Percentiles rank a stretch among this genome's conserved stretches.
phyloP scores from a whole-genome alignment of 2,888 invertebrate genomes.

The Trissolcus japonicus region DNA sequence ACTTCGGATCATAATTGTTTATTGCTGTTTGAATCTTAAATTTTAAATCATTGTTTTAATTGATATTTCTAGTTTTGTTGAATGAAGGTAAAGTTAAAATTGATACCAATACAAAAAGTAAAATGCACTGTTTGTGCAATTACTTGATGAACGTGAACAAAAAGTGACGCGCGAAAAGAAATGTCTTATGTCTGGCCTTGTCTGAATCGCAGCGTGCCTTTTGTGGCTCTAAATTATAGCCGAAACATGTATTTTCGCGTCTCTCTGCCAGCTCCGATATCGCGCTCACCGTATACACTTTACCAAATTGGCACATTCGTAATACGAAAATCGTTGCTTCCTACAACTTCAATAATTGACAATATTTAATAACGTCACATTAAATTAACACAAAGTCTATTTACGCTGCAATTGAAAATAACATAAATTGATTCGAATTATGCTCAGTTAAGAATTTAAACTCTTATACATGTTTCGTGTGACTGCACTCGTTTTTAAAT shows the following conservation, averaged over 20 bases:
- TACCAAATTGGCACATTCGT: conserved; percentile 41
- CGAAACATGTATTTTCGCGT: neutral
- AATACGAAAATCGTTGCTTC: conserved; percentile 48
- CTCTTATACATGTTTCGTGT: no score
- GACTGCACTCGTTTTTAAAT: conserved; percentile 1
- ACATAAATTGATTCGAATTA: conserved; percentile 42
- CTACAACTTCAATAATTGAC: conserved; percentile 42
- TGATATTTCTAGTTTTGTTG: neutral
- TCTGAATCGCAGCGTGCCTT: neutral
- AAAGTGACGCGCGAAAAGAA: neutral
- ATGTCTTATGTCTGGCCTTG: neutral
- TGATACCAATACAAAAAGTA: neutral
- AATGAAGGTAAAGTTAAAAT: neutral
- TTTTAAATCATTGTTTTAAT: no score
- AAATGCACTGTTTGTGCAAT: neutral
- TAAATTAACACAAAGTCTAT: conserved; percentile 44
- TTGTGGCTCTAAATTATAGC: neutral
- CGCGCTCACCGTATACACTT: conserved; percentile 13
- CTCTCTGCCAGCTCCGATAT: conserved; percentile 24
- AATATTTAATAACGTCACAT: conserved; percentile 44
- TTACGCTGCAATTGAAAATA: conserved; percentile 35
- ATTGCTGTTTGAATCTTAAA: no score
- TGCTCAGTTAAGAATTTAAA: conserved; percentile 22
- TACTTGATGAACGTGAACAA: neutral
- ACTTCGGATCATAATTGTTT: no score